Conservation (phyloP, 2,113 vertebrate genomes). For the Bos javanicus region DNA sequence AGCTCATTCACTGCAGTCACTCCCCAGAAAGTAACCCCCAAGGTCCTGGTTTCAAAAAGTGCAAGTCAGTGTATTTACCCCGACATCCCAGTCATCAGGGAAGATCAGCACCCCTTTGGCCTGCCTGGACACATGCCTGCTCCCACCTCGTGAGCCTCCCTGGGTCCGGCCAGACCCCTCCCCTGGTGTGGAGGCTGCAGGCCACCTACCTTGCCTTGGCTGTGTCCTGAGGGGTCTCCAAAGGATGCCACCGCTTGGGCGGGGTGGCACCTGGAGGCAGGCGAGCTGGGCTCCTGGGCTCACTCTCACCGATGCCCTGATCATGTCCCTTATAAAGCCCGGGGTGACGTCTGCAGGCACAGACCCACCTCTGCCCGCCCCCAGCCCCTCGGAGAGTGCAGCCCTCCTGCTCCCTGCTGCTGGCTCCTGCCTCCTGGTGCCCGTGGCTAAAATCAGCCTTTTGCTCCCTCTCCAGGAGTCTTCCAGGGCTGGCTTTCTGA, state of each 20-base stretch:
- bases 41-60: background rate
- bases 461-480: background rate
- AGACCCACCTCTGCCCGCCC: background rate
- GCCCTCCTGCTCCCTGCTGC: background rate
- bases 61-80: background rate
- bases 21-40: background rate
- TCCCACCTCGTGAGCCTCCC: background rate
- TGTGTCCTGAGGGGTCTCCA: background rate
- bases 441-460: background rate
- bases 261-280: background rate
- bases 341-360: constrained; percentile 2
- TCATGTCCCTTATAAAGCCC: constrained; percentile 3
- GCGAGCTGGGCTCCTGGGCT: background rate
- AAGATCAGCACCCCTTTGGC: background rate
- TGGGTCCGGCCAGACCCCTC: background rate
- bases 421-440: background rate
- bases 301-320: background rate
- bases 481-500: background rate
- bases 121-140: background rate
- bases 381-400: background rate
- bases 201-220: constrained; percentile 51
- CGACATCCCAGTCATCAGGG: background rate
- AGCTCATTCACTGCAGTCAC: background rate
- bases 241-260: background rate
- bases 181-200: fast-evolving